A percentile compares a stretch with the other conserved stretches of the same genome.
Conservation (phyloP, 2,797 vertebrate species). For the Potorous gilbertii region DNA sequence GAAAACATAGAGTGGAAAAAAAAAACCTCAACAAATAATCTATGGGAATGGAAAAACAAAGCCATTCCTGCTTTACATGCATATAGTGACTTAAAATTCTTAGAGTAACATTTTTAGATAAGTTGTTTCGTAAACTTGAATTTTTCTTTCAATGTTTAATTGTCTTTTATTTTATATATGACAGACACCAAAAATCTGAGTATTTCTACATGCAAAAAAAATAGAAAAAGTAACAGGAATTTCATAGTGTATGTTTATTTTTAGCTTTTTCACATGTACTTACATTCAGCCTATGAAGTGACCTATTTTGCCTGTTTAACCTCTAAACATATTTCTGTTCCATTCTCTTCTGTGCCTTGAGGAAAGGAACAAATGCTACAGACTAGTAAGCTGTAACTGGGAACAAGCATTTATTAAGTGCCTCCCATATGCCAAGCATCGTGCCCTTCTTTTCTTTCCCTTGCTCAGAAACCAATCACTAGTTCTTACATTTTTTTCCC, state of each 20-base stretch:
- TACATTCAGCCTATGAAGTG: background rate
- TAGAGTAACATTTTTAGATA: slow-evolving; percentile 55
- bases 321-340: background rate
- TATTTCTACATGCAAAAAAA: slow-evolving; percentile 66
- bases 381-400: too few species aligned
- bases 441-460: too few species aligned
- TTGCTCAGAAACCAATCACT: too few species aligned
- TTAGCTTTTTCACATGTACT: slow-evolving; percentile 39
- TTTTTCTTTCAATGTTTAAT: slow-evolving; percentile 50
- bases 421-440: too few species aligned
- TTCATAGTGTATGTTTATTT: background rate
- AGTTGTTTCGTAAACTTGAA: slow-evolving; percentile 65
- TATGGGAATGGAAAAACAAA: slow-evolving; percentile 16
- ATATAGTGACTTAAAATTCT: slow-evolving; percentile 38
- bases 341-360: background rate
- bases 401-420: too few species aligned
- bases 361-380: too few species aligned
- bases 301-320: background rate
- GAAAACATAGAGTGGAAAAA: slow-evolving; percentile 23
- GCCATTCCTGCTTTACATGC: slow-evolving; percentile 50
- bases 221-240: slow-evolving; percentile 42
- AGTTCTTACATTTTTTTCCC: too few species aligned
- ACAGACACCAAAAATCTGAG: slow-evolving; percentile 60
- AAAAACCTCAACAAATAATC: slow-evolving; percentile 31
- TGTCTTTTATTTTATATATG: slow-evolving; percentile 30